phyloP scores from a whole-genome alignment of 2,113 vertebrate genomes.

The Hypomesus transpacificus region DNA sequence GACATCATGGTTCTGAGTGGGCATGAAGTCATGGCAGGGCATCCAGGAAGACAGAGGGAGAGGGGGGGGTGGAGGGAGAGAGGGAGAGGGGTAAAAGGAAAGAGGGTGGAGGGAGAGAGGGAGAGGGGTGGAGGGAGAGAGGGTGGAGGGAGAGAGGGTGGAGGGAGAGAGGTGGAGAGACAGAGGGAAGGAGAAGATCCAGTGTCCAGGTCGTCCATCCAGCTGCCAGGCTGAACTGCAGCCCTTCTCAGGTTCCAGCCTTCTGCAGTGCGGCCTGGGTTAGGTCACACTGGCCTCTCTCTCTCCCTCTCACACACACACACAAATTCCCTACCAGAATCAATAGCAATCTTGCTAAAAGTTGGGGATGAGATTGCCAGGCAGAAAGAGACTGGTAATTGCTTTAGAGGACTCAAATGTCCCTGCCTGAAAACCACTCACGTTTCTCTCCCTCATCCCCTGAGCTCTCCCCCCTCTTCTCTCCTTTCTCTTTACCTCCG shows the following conservation, averaged over 20 bases:
- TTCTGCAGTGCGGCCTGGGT: neutral
- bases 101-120: neutral
- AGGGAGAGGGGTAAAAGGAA: neutral
- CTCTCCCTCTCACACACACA: neutral
- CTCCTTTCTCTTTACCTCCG: slow-evolving; percentile 1
- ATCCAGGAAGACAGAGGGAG: neutral
- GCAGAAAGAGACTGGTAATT: slow-evolving; percentile 23
- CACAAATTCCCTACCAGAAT: slow-evolving; percentile 17
- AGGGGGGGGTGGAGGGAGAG: neutral
- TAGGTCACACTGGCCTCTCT: neutral
- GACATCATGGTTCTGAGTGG: no score
- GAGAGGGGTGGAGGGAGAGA: neutral
- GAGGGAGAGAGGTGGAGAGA: neutral
- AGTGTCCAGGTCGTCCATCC: slow-evolving; percentile 15
- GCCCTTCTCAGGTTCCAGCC: neutral
- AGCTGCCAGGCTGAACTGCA: neutral
- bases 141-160: neutral
- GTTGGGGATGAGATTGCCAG: slow-evolving; percentile 27
- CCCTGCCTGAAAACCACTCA: neutral
- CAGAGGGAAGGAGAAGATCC: slow-evolving; percentile 10
- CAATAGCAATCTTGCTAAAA: slow-evolving; percentile 51
- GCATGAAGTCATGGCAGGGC: neutral
- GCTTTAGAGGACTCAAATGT: slow-evolving; percentile 23
- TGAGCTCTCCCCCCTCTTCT: neutral
- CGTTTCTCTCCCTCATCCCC: neutral